Conservation (phyloP, 2,888 invertebrate genomes). For the Argynnis bischoffii region DNA sequence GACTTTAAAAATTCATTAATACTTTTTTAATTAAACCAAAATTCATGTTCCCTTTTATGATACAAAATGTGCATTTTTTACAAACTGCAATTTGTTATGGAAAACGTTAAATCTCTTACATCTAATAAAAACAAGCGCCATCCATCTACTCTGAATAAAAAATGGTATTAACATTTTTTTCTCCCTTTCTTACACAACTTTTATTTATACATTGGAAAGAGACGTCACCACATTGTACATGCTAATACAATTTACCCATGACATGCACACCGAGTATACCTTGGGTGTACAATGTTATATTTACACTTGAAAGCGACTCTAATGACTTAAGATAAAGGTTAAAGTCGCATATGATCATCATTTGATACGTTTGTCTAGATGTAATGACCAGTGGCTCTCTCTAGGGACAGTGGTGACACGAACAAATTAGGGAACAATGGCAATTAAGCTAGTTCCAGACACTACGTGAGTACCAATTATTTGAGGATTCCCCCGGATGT, state of each 20-base stretch:
- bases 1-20: too few species aligned
- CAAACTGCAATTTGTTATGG: slow-evolving; percentile 6
- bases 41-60: too few species aligned
- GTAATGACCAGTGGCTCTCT: slow-evolving; percentile 53
- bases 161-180: slow-evolving; percentile 8
- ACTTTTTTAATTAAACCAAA: too few species aligned
- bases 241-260: slow-evolving; percentile 30
- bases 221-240: slow-evolving; percentile 27
- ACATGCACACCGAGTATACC: slow-evolving; percentile 28
- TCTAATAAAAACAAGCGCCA: slow-evolving; percentile 18
- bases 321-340: slow-evolving; percentile 1
- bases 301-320: background rate
- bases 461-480: slow-evolving; percentile 47
- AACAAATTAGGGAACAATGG: slow-evolving; percentile 59
- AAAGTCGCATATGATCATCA: background rate
- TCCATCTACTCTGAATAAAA: slow-evolving; percentile 19
- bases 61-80: background rate
- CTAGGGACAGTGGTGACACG: slow-evolving; percentile 49
- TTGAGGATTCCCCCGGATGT: slow-evolving; percentile 42
- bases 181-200: background rate
- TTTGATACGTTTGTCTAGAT: slow-evolving; percentile 11
- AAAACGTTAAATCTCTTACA: slow-evolving; percentile 7
- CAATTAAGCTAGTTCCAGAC: slow-evolving; percentile 49
- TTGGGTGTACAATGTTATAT: slow-evolving; percentile 6
- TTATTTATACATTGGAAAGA: slow-evolving; percentile 13